Conservation (phyloP, 2,888 invertebrate species). For the Acanthosoma haemorrhoidale region DNA sequence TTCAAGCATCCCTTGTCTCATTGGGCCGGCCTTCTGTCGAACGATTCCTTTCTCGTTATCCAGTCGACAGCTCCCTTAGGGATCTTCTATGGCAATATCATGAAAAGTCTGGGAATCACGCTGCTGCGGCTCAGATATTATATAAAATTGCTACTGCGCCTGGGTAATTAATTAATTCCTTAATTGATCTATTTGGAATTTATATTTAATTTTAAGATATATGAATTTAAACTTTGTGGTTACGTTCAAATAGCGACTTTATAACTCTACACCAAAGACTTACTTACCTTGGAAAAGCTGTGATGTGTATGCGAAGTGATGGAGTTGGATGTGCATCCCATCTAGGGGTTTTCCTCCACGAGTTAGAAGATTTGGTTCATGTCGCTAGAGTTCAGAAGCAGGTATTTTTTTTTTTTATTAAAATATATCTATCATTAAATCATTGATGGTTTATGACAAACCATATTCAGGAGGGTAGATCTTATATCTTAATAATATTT, state of each 20-base stretch:
- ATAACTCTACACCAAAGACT: conserved; percentile 74
- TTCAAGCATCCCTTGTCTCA: conserved; percentile 63
- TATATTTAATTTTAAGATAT: conserved; percentile 6
- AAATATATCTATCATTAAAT: too few species aligned
- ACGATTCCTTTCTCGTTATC: conserved; percentile 52
- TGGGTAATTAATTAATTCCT: conserved; percentile 48
- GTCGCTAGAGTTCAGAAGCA: conserved; percentile 77
- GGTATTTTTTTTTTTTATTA: too few species aligned
- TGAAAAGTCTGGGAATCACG: conserved; percentile 85
- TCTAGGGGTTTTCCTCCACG: conserved; percentile 73
- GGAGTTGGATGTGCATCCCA: conserved; percentile 65
- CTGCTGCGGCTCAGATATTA: conserved; percentile 85
- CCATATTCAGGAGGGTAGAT: too few species aligned
- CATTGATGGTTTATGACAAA: too few species aligned
- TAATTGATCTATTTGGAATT: conserved; percentile 23
- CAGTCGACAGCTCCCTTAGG: conserved; percentile 54
- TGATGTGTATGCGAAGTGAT: conserved; percentile 91
- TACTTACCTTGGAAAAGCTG: conserved; percentile 86
- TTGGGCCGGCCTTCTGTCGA: conserved; percentile 68
- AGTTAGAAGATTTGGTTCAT: conserved; percentile 89
- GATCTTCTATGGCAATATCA: conserved; percentile 95
- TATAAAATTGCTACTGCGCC: conserved; percentile 75
- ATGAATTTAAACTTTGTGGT: conserved; percentile 13
- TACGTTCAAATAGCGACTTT: conserved; percentile 55
- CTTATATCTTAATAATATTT: too few species aligned